These are phyloP conservation scores for Sterna hirundo DNA, from an alignment of 2,113 vertebrate genomes.

Conservation along the genomic window DNA sequence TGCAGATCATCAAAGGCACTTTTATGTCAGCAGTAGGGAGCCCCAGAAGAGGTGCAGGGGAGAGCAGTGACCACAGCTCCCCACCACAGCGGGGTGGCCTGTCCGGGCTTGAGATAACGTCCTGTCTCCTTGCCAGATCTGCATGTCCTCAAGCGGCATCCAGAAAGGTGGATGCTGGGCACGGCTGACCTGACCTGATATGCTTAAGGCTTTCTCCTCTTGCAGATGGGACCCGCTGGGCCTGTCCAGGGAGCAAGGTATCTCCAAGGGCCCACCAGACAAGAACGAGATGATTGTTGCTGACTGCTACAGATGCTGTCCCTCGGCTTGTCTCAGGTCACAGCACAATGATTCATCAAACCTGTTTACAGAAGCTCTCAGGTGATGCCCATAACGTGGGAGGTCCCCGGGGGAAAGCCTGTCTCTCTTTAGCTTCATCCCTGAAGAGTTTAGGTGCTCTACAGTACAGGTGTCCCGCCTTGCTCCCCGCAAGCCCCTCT, in stretches of 20 bases:
- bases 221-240: background rate
- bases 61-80: background rate
- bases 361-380: background rate
- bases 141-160: background rate
- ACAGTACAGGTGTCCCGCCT: background rate
- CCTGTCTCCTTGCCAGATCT: background rate
- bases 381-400: background rate
- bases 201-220: background rate
- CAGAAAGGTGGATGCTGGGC: background rate
- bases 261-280: background rate
- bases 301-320: background rate
- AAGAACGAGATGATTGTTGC: fast-evolving
- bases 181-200: background rate
- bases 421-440: background rate
- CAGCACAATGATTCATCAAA: background rate
- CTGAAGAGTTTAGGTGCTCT: fast-evolving
- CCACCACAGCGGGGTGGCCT: background rate
- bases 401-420: background rate
- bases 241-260: background rate
- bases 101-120: fast-evolving
- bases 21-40: background rate
- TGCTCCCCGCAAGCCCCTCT: fast-evolving
- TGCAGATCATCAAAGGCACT: background rate
- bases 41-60: background rate
- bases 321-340: background rate